Evolutionary conservation across 2,797 vertebrate genomes (phyloP).

Genomic region (Hydrolagus colliei): DNA sequence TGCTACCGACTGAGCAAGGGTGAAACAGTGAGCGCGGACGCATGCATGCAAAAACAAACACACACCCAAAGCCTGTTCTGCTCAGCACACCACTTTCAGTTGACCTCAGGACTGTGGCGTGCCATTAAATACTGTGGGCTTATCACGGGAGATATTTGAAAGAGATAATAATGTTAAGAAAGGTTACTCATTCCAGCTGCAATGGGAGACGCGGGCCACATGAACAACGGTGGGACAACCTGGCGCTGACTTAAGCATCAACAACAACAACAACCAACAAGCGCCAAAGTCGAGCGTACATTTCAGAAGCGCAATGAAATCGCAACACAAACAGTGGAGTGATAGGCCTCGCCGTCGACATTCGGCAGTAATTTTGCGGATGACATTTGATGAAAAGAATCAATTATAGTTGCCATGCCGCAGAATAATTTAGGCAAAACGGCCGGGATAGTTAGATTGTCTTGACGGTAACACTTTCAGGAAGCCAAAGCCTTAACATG

Average conservation of each 20-base stretch:
- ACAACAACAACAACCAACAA: not conserved
- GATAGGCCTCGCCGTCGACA: conserved; percentile 15
- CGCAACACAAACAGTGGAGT: not conserved
- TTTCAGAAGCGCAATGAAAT: not conserved
- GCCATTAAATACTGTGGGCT: not conserved
- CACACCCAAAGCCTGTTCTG: not conserved
- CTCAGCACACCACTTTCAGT: conserved; percentile 9
- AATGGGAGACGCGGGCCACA: conserved; percentile 10
- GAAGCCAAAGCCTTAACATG: not conserved
- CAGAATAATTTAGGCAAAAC: conserved; percentile 15
- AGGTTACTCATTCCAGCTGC: not conserved
- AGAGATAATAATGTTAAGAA: conserved; percentile 14
- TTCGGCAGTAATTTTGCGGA: conserved; percentile 16
- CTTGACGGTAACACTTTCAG: not conserved
- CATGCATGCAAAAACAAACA: not conserved
- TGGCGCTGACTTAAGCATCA: conserved; percentile 13
- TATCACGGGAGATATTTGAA: conserved; percentile 12
- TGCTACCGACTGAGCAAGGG: no score
- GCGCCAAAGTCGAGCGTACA: not conserved
- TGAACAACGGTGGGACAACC: not conserved
- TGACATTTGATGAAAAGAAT: conserved; percentile 9
- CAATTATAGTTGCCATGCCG: conserved; percentile 18
- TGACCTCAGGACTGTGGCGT: conserved; percentile 4
- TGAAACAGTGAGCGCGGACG: not conserved
- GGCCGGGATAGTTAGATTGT: not conserved